These are phyloP conservation scores for Leptoteleia sp. DNA, from an alignment of 1,140 invertebrate genomes.

Conservation along the genomic window DNA sequence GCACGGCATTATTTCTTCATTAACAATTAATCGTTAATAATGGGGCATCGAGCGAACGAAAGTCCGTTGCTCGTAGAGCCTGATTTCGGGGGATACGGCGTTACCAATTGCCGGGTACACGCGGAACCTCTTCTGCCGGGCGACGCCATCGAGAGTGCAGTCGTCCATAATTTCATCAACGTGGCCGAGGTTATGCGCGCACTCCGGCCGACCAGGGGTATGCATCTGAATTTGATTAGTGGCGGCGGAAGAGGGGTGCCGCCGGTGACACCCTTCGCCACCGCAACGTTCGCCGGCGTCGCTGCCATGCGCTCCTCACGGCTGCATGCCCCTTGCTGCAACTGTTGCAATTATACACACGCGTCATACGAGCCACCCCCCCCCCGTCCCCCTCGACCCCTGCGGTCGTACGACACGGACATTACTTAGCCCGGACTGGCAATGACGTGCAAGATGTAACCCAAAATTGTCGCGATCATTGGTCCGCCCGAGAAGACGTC, in stretches of 20 bases:
- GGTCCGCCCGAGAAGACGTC: too few species aligned
- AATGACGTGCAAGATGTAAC: too few species aligned
- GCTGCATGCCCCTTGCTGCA: constrained; percentile 69
- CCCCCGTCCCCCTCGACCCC: constrained; percentile 60
- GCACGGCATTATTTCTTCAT: constrained; percentile 48
- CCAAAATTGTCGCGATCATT: too few species aligned
- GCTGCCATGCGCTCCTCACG: constrained; percentile 66
- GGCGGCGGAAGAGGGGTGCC: constrained; percentile 67
- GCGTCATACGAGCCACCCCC: constrained; percentile 75
- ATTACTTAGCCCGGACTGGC: constrained; percentile 4
- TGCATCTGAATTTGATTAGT: constrained; percentile 76
- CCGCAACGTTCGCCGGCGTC: constrained; percentile 73
- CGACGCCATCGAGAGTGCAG: constrained; percentile 70
- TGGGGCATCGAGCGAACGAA: constrained; percentile 42
- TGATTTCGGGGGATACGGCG: constrained; percentile 45
- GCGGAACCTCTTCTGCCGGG: constrained; percentile 56
- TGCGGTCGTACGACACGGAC: constrained; percentile 23
- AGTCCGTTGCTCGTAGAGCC: constrained; percentile 23
- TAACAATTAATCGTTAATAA: constrained; percentile 51
- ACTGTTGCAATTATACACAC: constrained; percentile 79
- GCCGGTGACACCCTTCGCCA: constrained; percentile 74
- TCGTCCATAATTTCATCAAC: constrained; percentile 77
- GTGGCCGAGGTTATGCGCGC: constrained; percentile 65
- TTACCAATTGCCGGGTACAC: constrained; percentile 60
- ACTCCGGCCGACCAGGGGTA: constrained; percentile 70